A percentile compares a stretch with the other conserved stretches of the same genome.
phyloP scores from a whole-genome alignment of 1,140 invertebrate genomes.

The Catajapyx aquilonaris region DNA sequence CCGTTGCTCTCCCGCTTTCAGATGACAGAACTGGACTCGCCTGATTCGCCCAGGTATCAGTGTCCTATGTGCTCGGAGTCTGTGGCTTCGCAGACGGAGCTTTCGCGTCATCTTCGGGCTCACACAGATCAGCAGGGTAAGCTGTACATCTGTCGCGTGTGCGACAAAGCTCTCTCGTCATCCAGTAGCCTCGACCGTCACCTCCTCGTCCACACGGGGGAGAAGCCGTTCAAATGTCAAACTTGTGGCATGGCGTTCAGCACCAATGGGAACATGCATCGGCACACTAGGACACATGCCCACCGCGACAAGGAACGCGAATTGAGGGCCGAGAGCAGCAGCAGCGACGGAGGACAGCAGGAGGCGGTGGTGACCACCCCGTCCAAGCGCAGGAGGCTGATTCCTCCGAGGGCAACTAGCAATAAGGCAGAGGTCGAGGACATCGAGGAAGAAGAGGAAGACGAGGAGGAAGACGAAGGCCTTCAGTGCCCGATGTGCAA shows the following conservation, averaged over 20 bases:
- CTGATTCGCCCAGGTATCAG: no score
- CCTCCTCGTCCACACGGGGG: constrained; percentile 48
- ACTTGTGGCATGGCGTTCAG: constrained; percentile 62
- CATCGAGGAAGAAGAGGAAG: constrained; percentile 11
- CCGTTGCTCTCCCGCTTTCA: no score
- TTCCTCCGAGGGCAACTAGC: constrained; percentile 14
- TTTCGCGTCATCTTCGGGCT: no score
- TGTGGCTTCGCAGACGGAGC: no score
- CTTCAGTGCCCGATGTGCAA: constrained; percentile 34
- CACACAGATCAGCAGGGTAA: neutral
- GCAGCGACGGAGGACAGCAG: constrained; percentile 14
- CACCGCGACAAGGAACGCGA: constrained; percentile 14
- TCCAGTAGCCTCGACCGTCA: constrained; percentile 54
- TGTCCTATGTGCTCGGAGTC: no score
- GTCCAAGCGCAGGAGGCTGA: constrained; percentile 14
- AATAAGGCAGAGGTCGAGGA: constrained; percentile 9
- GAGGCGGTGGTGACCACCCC: constrained; percentile 13
- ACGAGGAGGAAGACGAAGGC: constrained; percentile 7
- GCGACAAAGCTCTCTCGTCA: constrained; percentile 38
- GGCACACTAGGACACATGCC: constrained; percentile 53
- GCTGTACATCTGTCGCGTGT: constrained; percentile 21
- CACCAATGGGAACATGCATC: constrained; percentile 72
- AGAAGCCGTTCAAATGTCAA: constrained; percentile 53
- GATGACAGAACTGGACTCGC: no score
- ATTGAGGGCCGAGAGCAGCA: constrained; percentile 21